A percentile compares a stretch with the other conserved stretches of the same genome.
Conservation (phyloP, 2,113 vertebrate species). For the Paedocypris sp. region DNA sequence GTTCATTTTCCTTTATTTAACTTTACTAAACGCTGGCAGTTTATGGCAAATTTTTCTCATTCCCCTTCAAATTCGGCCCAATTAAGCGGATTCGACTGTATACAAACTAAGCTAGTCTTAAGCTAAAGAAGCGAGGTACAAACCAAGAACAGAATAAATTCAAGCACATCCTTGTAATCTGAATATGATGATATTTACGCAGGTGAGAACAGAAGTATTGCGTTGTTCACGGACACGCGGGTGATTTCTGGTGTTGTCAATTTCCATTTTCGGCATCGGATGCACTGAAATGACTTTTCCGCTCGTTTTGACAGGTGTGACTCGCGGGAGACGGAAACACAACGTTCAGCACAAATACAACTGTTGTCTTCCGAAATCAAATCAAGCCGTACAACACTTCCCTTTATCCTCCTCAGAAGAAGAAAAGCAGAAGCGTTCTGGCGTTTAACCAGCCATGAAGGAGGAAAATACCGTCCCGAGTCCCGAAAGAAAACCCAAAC, state of each 20-base stretch:
- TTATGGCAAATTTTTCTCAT: too few relatives aligned
- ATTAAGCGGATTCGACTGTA: too few relatives aligned
- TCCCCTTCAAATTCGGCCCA: too few relatives aligned
- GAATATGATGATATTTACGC: too few relatives aligned
- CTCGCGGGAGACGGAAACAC: neutral
- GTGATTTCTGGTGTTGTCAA: neutral
- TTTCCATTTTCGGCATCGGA: neutral
- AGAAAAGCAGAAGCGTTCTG: neutral
- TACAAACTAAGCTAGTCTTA: too few relatives aligned
- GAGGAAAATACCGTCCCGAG: too few relatives aligned
- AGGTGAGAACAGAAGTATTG: neutral
- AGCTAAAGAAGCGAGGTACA: too few relatives aligned
- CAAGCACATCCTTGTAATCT: too few relatives aligned
- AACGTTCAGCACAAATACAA: neutral
- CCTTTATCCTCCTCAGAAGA: neutral
- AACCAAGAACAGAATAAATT: too few relatives aligned
- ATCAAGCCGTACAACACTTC: neutral
- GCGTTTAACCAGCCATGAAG: neutral
- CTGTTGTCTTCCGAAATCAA: neutral
- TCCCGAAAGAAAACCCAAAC: neutral
- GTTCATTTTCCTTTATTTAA: too few relatives aligned
- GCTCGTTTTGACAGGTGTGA: neutral
- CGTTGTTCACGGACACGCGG: too few relatives aligned
- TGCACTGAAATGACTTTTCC: constrained; percentile 1
- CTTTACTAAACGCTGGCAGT: too few relatives aligned